These are phyloP conservation scores for Papilio polytes DNA, from an alignment of 1,140 invertebrate species.

Conservation along the genomic window DNA sequence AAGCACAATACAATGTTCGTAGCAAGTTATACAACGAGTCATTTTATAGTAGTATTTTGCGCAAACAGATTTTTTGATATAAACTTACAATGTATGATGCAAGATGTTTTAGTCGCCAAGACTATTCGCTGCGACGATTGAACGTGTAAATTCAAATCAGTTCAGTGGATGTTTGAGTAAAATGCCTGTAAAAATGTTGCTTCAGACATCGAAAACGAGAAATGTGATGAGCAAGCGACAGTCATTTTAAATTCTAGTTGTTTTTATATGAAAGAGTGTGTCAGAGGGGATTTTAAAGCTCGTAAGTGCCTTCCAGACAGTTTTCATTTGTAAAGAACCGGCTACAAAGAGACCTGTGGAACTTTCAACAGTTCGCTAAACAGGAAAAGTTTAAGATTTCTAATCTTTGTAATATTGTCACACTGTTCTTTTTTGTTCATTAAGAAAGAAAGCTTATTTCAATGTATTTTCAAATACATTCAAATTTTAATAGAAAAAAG, in stretches of 20 bases:
- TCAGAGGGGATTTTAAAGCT: constrained; percentile 23
- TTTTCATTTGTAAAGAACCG: constrained; percentile 20
- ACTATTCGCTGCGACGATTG: neutral
- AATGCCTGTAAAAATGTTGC: constrained; percentile 9
- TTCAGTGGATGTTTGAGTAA: neutral
- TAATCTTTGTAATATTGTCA: constrained; percentile 11
- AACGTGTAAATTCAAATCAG: neutral
- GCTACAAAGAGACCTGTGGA: constrained; percentile 9
- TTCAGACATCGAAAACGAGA: neutral
- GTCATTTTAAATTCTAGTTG: constrained; percentile 26
- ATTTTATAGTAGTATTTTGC: neutral
- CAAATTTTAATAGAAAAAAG: no score
- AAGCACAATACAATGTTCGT: neutral
- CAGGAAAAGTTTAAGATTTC: constrained; percentile 21
- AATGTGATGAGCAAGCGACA: neutral
- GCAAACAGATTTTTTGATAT: neutral
- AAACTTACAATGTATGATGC: no score
- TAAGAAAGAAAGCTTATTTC: neutral
- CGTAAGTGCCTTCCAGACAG: constrained; percentile 12
- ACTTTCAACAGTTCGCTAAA: constrained; percentile 12
- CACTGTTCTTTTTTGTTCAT: constrained; percentile 7
- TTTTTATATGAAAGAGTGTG: constrained; percentile 17
- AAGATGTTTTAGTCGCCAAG: no score
- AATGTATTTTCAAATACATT: no score
- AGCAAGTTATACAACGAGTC: neutral